Evolutionary conservation across 2,113 vertebrate species (phyloP), one percentile per base, ranked within the genome.

Genomic region (Taxidea taxus): DNA sequence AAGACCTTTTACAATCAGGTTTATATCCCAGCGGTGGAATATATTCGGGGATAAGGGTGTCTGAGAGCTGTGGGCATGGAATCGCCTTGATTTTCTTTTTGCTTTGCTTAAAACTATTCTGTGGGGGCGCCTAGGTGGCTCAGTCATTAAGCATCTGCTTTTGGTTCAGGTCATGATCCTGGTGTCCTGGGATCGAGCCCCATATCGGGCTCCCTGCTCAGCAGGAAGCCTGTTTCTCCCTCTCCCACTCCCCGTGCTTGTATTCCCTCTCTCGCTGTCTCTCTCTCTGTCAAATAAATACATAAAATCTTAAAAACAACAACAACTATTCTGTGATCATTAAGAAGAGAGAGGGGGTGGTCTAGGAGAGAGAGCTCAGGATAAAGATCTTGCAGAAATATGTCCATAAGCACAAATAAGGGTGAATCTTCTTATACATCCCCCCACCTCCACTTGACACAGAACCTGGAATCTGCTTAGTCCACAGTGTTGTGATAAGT

Each of bases 381-480:
- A 23, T 92, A 64, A 58, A 56, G 62, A 44, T 74, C 49, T 84
- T 85, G 7, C 31, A 47, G 39, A 93, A 64, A 21, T 39, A 16
- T 34, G 27, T 51, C 44, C 6, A 25, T 90, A 74, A 68, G 29
- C 29, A 64, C 39, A 93, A 68, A 82, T 77, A 64, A 78, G 70
- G 81, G 27, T 4, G 0, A 80, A 31, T 84, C 58, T n/a, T 39
- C 21, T 83, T 27, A 10, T 27, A 10, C 0, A 14, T 23, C 13
- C 1, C 16, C 13, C n/a, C 0, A 14, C 31, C 39, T 81, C 31
- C 42, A 20, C 60, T 37, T 6, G 14, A 60, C 25, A 49, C 37
- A 18, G 62, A 60, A 51, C 64, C 72, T 89, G 51, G 44, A 87
- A 58, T 92, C 31, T 56, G 80, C 49, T 90, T 84, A 84, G 83